Evolutionary conservation across 2,797 vertebrate genomes (phyloP).

Genomic region (Peromyscus eremicus): DNA sequence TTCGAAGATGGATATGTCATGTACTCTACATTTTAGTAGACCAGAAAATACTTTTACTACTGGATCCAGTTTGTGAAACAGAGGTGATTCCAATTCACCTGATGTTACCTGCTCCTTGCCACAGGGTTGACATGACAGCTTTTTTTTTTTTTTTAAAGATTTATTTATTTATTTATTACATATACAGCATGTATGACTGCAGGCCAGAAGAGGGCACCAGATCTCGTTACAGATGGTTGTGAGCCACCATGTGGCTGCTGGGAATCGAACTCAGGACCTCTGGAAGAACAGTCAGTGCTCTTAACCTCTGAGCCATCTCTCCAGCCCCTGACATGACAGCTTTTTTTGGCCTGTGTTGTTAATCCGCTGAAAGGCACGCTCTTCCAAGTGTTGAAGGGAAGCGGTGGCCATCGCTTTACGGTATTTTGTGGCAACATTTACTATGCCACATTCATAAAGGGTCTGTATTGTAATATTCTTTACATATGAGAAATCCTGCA

Average conservation of each 20-base stretch:
- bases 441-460: conserved; percentile 16
- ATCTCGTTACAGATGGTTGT: no score
- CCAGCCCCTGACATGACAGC: no score
- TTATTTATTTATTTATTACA: no score
- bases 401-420: background rate
- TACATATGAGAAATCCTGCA: background rate
- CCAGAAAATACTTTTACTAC: conserved; percentile 48
- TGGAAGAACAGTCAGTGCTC: no score
- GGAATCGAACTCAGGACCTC: no score
- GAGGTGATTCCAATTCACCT: conserved; percentile 28
- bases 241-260: no score
- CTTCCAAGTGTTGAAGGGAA: conserved; percentile 55
- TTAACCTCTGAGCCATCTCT: no score
- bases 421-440: conserved; percentile 48
- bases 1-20: background rate
- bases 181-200: no score
- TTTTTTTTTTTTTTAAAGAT: no score
- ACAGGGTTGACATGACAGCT: background rate
- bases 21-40: conserved; percentile 46
- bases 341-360: conserved; percentile 16
- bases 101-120: conserved; percentile 3
- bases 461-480: conserved; percentile 32
- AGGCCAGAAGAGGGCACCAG: no score
- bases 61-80: conserved; percentile 45
- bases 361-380: background rate